These are phyloP conservation scores for Drosophila asahinai DNA, from an alignment of 1,140 invertebrate genomes.

Conservation along the genomic window DNA sequence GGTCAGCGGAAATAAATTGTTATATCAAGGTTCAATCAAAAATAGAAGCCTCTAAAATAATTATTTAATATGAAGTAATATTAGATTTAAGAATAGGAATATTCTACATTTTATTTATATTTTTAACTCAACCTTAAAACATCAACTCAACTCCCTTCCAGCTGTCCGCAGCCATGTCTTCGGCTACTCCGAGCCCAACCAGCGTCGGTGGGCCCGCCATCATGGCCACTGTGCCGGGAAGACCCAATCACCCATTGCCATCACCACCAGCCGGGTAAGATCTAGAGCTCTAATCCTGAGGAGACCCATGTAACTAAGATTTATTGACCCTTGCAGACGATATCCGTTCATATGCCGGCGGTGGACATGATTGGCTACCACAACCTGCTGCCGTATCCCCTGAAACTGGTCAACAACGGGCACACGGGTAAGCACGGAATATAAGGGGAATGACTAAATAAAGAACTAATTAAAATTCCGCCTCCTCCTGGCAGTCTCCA, in stretches of 20 bases:
- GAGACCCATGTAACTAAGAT: background rate
- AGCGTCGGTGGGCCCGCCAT: slow-evolving; percentile 87
- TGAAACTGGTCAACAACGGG: slow-evolving; percentile 88
- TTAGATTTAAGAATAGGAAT: too few species aligned
- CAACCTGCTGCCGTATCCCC: slow-evolving; percentile 87
- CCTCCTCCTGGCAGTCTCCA: slow-evolving; percentile 85
- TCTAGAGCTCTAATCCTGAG: too few species aligned
- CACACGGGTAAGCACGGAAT: slow-evolving; percentile 87
- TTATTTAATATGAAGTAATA: background rate
- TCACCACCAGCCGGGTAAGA: slow-evolving; percentile 86
- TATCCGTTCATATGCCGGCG: slow-evolving; percentile 88
- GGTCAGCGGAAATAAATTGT: background rate
- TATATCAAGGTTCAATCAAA: background rate
- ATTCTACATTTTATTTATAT: background rate
- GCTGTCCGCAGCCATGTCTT: slow-evolving; percentile 83
- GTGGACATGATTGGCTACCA: slow-evolving; percentile 90
- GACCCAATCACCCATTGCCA: slow-evolving; percentile 89
- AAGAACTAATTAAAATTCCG: slow-evolving; percentile 22
- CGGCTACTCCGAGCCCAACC: slow-evolving; percentile 88
- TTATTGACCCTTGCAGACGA: slow-evolving; percentile 83
- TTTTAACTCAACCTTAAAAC: background rate
- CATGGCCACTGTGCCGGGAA: slow-evolving; percentile 88
- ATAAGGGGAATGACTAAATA: background rate
- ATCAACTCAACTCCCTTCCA: slow-evolving; percentile 4
- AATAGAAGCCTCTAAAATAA: background rate